Percentiles rank a stretch among this genome's conserved stretches.
Conservation (phyloP, 92 coral and sea anemone genomes). For the Epizoanthus stellaris region DNA sequence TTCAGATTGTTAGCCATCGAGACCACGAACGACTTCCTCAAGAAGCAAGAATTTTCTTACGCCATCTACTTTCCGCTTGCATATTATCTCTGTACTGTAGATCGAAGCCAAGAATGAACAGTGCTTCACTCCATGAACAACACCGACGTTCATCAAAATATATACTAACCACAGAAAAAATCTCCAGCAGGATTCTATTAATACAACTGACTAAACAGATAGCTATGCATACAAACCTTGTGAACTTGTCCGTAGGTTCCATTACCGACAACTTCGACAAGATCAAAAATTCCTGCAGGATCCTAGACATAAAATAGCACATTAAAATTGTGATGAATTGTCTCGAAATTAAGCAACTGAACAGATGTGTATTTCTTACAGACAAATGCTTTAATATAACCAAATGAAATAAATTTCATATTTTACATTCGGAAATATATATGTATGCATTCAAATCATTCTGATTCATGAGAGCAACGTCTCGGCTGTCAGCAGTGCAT, state of each 20-base stretch:
- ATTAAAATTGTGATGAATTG: background rate
- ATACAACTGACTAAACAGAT: slow-evolving; percentile 1
- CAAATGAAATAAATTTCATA: too few species aligned
- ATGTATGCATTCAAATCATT: too few species aligned
- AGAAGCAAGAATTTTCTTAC: too few species aligned
- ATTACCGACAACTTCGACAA: slow-evolving; percentile 98
- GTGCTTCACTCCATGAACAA: slow-evolving; percentile 18
- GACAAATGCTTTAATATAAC: background rate
- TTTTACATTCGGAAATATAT: too few species aligned
- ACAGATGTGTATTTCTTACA: background rate
- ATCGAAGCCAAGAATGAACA: background rate
- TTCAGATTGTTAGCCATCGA: too few species aligned
- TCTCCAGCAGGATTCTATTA: slow-evolving; percentile 16
- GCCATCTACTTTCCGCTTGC: too few species aligned
- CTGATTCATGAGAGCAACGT: too few species aligned
- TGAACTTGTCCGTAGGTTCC: slow-evolving; percentile 99
- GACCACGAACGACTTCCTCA: background rate
- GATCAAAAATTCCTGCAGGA: slow-evolving; percentile 98
- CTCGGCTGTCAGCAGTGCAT: too few species aligned
- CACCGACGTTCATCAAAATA: slow-evolving; percentile 29
- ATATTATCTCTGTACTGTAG: background rate
- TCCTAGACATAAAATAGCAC: slow-evolving; percentile 62
- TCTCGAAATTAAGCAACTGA: background rate
- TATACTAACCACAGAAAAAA: slow-evolving; percentile 15
- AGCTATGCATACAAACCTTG: slow-evolving; percentile 67